Evolutionary conservation across 2,113 vertebrate species (phyloP).

Genomic region (Paramormyrops kingsleyae): DNA sequence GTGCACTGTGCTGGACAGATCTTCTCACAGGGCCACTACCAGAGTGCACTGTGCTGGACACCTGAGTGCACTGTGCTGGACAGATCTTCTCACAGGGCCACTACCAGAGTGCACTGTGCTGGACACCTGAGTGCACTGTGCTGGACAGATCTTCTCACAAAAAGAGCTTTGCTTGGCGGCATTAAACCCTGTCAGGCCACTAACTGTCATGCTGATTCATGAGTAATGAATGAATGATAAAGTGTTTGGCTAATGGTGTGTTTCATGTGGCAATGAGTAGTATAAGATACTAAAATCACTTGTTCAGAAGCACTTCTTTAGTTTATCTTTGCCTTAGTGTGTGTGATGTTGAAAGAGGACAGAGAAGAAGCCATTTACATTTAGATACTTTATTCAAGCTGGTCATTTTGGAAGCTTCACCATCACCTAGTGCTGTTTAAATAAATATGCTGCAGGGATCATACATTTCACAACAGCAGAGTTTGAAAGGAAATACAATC

Average conservation of each 20-base stretch:
- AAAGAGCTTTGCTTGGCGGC: neutral
- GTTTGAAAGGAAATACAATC: neutral
- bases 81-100: too few species aligned
- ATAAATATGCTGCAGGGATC: neutral
- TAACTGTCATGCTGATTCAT: neutral
- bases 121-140: neutral
- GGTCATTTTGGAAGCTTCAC: neutral
- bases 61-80: too few species aligned
- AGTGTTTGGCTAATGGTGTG: neutral
- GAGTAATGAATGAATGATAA: neutral
- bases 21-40: too few species aligned
- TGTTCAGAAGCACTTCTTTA: neutral
- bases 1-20: too few species aligned
- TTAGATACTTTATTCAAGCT: slow-evolving; percentile 17
- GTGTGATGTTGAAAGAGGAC: neutral
- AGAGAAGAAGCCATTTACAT: neutral
- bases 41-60: too few species aligned
- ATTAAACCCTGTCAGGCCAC: neutral
- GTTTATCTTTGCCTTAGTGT: neutral
- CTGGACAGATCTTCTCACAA: neutral
- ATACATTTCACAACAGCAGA: neutral
- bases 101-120: too few species aligned
- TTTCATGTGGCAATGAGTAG: neutral
- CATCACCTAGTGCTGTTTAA: slow-evolving; percentile 9
- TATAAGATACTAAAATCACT: neutral